These are phyloP conservation scores for Calameuta pallipes DNA, from an alignment of 2,888 invertebrate genomes.

Conservation along the genomic window DNA sequence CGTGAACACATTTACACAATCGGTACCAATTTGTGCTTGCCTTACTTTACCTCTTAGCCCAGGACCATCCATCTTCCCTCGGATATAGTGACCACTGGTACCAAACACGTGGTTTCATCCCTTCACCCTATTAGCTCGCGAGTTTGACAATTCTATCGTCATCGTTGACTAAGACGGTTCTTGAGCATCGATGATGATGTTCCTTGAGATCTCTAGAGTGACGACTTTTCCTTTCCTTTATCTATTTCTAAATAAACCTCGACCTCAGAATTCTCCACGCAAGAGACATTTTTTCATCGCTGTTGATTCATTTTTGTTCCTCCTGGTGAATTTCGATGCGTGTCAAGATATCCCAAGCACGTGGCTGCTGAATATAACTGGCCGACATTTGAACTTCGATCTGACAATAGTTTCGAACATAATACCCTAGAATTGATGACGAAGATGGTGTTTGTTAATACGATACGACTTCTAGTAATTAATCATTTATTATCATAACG, in stretches of 20 bases:
- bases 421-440: background rate
- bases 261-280: background rate
- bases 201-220: background rate
- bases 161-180: background rate
- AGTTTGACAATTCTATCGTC: background rate
- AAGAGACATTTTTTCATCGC: background rate
- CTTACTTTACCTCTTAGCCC: background rate
- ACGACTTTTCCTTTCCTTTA: background rate
- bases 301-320: constrained; percentile 22
- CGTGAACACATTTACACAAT: background rate
- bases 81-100: background rate
- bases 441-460: background rate
- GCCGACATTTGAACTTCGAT: constrained; percentile 36
- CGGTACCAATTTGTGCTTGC: background rate
- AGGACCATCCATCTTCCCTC: background rate
- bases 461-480: background rate
- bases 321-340: background rate
- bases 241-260: background rate
- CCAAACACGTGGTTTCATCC: background rate
- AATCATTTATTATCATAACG: too few relatives aligned
- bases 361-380: constrained; percentile 45
- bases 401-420: background rate
- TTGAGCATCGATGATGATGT: background rate
- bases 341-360: constrained; percentile 31
- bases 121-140: background rate